Base-by-base conservation (phyloP, 2,113 vertebrate species). In the Thomomys bottae region DNA sequence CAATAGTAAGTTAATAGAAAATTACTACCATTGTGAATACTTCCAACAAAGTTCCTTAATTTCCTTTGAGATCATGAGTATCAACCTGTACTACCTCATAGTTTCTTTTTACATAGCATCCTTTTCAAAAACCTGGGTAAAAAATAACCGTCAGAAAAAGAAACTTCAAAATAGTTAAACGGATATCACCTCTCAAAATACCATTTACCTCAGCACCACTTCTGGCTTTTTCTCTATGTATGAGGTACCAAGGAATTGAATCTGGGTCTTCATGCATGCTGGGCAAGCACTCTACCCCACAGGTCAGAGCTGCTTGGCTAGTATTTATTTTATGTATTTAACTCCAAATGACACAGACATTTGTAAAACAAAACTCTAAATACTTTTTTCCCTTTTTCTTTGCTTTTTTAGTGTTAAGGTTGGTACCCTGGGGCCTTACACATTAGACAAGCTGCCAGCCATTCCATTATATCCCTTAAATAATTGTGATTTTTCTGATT, bases 341-440 rank as follows among this genome's bases (percentile, higher is more conserved):
- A 75, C 64, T 92, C 36, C 36, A 84, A 83, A 70, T 49, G 45
- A 87, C 57, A 45, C 84, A 82, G 90, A 92, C 80, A 82, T 85
- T 77, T 91, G 2, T 77, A 81, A 93, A 91, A 40, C 36, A 88
- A 30, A 72, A 3, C 17, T 94, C 28, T 76, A 88, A 80, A 38
- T 84, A 88, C 45, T 79, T 89, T 42, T 63, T 73, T 15, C 15
- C 49, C 49, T 54, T 54, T 54, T 54, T 15, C 45, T 30, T 64
- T 61, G 24, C 24, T 30, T 64, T 64, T 64, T 26, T 28, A 64
- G 63, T 30, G 63, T 10, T 64, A 28, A 64, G 63, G 63, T 28
- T 30, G 8, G 8, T 9, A 54, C 49, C 49, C 49, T n/a, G 18
- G 49, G 49, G 49, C 49, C 49, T 54, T 64, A 28, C 63, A 64